These are phyloP conservation scores for Rhinatrema bivittatum DNA, from an alignment of 2,797 vertebrate species.

Conservation along the genomic window DNA sequence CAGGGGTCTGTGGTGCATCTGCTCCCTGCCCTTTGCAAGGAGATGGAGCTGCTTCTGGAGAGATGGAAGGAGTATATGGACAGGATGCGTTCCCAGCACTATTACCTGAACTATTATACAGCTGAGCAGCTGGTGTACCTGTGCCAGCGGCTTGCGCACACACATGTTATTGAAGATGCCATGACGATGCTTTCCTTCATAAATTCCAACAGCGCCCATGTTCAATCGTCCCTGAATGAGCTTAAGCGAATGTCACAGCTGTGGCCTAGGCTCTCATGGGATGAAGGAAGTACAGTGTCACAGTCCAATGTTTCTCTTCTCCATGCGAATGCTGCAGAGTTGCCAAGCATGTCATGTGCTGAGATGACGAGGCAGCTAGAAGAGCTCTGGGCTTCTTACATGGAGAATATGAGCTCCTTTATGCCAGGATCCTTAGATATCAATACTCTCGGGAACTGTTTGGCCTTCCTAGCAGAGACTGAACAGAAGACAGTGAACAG, in stretches of 20 bases:
- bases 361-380: conserved; percentile 19
- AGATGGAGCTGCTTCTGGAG: conserved; percentile 75
- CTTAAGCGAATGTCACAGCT: too few relatives aligned
- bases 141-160: conserved; percentile 58
- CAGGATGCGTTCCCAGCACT: conserved; percentile 64
- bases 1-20: conserved; percentile 52
- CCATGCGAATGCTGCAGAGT: neutral
- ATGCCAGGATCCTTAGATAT: conserved; percentile 70
- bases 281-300: too few relatives aligned
- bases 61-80: conserved; percentile 75
- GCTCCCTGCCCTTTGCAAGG: conserved; percentile 73
- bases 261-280: accelerated
- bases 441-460: conserved; percentile 62
- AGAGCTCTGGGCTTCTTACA: conserved; percentile 68
- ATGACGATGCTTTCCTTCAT: conserved; percentile 87
- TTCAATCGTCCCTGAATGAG: conserved; percentile 46
- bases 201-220: conserved; percentile 53
- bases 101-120: conserved; percentile 88
- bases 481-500: conserved; percentile 32
- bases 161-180: conserved; percentile 41
- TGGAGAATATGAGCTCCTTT: conserved; percentile 61
- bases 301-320: neutral
- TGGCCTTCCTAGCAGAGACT: conserved; percentile 45
- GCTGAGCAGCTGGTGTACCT: conserved; percentile 88
- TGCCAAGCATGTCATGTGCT: neutral